phyloP scores from a whole-genome alignment of 1,140 invertebrate species.

The Propsilocerus akamusi region DNA sequence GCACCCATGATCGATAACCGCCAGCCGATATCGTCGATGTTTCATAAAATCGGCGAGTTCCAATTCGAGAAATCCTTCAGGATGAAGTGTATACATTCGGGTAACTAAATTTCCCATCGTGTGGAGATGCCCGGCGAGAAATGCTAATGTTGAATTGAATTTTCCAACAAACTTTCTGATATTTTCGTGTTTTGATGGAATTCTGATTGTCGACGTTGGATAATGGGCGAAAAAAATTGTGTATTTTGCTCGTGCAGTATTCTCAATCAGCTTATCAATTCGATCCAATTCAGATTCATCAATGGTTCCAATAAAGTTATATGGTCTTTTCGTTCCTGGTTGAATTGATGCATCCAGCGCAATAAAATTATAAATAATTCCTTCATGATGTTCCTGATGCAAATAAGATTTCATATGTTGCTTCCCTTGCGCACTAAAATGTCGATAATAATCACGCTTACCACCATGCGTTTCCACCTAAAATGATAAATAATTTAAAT shows the following conservation, averaged over 20 bases:
- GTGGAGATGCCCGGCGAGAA: conserved; percentile 88
- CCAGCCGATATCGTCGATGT: conserved; percentile 61
- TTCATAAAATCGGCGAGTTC: conserved; percentile 91
- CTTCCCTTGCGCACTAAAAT: conserved; percentile 63
- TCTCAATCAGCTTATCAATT: conserved; percentile 30
- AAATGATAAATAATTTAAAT: conserved; percentile 63
- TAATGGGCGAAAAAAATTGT: conserved; percentile 83
- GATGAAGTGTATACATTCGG: conserved; percentile 75
- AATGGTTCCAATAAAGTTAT: conserved; percentile 77
- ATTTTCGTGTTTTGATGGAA: conserved; percentile 31
- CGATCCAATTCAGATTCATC: conserved; percentile 35
- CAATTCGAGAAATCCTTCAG: conserved; percentile 67
- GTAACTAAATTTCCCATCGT: conserved; percentile 56
- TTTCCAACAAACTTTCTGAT: conserved; percentile 35
- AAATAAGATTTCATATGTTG: conserved; percentile 55
- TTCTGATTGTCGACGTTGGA: conserved; percentile 72
- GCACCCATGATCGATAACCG: conserved; percentile 72
- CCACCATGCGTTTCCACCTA: conserved; percentile 53
- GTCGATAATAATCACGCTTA: conserved; percentile 49
- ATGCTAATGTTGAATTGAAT: conserved; percentile 28
- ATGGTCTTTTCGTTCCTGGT: conserved; percentile 70
- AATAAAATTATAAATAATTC: conserved; percentile 36
- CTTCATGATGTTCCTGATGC: conserved; percentile 36
- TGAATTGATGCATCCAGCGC: conserved; percentile 75
- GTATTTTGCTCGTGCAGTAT: conserved; percentile 32